Evolutionary conservation across 2,113 vertebrate species (phyloP).

Genomic region (Hystrix cristata): DNA sequence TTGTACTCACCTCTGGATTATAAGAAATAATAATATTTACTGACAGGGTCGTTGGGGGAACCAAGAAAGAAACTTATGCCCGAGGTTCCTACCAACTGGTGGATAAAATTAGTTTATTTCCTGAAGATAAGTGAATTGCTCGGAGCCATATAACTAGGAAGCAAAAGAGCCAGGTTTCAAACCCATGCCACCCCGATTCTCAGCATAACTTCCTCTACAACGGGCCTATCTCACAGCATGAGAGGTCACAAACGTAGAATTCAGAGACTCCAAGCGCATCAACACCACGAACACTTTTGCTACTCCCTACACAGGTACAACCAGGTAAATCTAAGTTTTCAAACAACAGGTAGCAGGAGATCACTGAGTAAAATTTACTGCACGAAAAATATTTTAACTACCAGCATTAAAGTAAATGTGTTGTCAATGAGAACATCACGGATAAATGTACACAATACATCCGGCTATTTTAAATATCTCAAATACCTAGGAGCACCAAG

Average conservation of each 20-base stretch:
- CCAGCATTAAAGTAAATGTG: not conserved
- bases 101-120: not conserved
- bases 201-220: not conserved
- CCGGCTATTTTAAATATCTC: not conserved
- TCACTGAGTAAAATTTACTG: not conserved
- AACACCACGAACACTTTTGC: accelerated
- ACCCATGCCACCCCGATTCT: not conserved
- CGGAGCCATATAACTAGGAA: not conserved
- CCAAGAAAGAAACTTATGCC: not conserved
- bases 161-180: not conserved
- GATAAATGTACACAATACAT: not conserved
- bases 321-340: not conserved
- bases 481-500: not conserved
- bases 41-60: not conserved
- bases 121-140: not conserved
- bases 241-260: not conserved
- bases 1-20: not conserved
- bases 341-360: not conserved
- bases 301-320: accelerated
- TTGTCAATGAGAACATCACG: not conserved
- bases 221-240: no score
- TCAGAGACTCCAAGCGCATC: not conserved
- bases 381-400: not conserved
- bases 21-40: not conserved
- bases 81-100: not conserved